These are phyloP conservation scores for Dermatophagoides farinae DNA, from an alignment of 1,140 invertebrate species.

Conservation along the genomic window DNA sequence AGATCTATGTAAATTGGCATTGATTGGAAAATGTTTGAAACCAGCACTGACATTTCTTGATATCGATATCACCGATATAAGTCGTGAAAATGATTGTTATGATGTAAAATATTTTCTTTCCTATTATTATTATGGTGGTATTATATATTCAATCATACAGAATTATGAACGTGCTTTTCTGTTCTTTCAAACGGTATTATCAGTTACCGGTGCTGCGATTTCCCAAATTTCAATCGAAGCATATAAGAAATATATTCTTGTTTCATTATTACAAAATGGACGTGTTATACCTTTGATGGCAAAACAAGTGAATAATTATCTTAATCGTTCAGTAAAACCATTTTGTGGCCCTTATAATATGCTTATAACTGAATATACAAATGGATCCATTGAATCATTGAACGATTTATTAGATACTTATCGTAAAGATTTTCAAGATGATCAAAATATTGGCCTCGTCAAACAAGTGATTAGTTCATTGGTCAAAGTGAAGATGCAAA, in stretches of 20 bases:
- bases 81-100: slow-evolving; percentile 55
- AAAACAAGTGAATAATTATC: slow-evolving; percentile 75
- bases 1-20: slow-evolving; percentile 74
- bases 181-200: slow-evolving; percentile 83
- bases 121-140: slow-evolving; percentile 92
- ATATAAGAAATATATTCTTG: slow-evolving; percentile 84
- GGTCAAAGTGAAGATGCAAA: slow-evolving; percentile 89
- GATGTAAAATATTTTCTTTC: slow-evolving; percentile 78
- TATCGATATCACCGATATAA: slow-evolving; percentile 73
- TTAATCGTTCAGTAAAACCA: slow-evolving; percentile 70
- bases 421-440: slow-evolving; percentile 55
- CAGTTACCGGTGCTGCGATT: slow-evolving; percentile 72
- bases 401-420: slow-evolving; percentile 43
- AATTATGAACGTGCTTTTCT: slow-evolving; percentile 78
- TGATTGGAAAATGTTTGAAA: slow-evolving; percentile 75
- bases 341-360: slow-evolving; percentile 76
- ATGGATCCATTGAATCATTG: slow-evolving; percentile 50
- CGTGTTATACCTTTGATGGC: slow-evolving; percentile 50
- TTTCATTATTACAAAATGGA: slow-evolving; percentile 72
- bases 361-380: slow-evolving; percentile 54
- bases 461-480: slow-evolving; percentile 60
- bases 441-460: slow-evolving; percentile 40
- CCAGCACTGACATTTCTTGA: slow-evolving; percentile 71
- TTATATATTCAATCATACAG: slow-evolving; percentile 81
- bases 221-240: slow-evolving; percentile 91